A percentile compares a stretch with the other conserved stretches of the same genome.
phyloP scores from a whole-genome alignment of 1,140 invertebrate genomes.

The Euglossa dilemma region DNA sequence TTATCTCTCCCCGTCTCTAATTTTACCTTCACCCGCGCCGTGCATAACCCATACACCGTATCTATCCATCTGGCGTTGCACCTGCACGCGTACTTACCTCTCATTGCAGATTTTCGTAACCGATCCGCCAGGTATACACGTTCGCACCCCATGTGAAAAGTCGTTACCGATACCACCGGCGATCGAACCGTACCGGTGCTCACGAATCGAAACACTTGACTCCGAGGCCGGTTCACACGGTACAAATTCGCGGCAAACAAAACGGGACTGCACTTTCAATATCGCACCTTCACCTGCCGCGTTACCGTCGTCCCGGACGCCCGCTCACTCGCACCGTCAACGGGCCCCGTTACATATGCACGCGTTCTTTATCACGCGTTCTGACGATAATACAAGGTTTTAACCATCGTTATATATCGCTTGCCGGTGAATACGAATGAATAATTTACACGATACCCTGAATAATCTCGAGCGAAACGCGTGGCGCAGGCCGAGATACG shows the following conservation, averaged over 20 bases:
- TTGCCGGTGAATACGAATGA: neutral
- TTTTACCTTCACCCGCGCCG: slow-evolving; percentile 38
- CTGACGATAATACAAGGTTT: neutral
- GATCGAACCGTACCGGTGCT: slow-evolving; percentile 5
- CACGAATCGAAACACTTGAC: slow-evolving; percentile 25
- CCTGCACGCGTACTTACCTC: slow-evolving; percentile 19
- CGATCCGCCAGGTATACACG: neutral
- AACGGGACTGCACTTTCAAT: slow-evolving; percentile 77
- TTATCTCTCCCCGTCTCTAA: slow-evolving; percentile 47
- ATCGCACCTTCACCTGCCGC: slow-evolving; percentile 74
- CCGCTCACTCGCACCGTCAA: slow-evolving; percentile 17
- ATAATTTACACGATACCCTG: neutral
- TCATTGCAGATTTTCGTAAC: slow-evolving; percentile 52
- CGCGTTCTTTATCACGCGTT: neutral
- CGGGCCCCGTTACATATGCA: slow-evolving; percentile 3
- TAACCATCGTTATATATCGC: neutral
- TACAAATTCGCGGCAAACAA: slow-evolving; percentile 74
- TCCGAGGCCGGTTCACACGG: slow-evolving; percentile 71
- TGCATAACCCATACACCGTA: neutral
- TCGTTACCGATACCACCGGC: slow-evolving; percentile 1
- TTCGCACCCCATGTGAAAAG: slow-evolving; percentile 27
- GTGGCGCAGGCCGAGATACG: neutral
- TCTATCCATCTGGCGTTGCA: slow-evolving; percentile 46
- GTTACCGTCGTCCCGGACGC: neutral
- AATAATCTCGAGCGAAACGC: neutral